Evolutionary conservation across 2,797 vertebrate species (phyloP), one percentile per base, ranked within the genome.

Genomic region (Sebastiscus albofasciatus): DNA sequence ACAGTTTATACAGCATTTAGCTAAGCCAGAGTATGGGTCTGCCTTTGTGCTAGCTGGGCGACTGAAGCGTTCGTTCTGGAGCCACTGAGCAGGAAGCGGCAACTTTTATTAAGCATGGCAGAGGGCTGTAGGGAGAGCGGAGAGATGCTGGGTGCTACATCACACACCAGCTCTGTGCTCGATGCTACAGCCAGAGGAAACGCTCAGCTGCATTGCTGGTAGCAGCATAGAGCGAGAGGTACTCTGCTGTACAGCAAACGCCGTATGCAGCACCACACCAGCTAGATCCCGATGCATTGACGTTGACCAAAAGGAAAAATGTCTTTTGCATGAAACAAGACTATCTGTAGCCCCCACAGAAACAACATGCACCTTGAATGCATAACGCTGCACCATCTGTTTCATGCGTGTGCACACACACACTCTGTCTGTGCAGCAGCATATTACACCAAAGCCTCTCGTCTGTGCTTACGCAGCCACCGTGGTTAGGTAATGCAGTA

Each of bases 41-140:
- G 96, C 93, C 93, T 96, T 95, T 96, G 95, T 96, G 96, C 96
- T 96, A 94, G 91, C 96, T 93, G 95, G 96, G 96, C 95, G 96
- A 96, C 93, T 95, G 88, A 89, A 83, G 87, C 92, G 67, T 87
- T 93, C 89, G 68, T 59, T 93, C 89, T 92, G 88, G 76, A 92
- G 83, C 87, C 82, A 86, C 89, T 82, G 88, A 93, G 93, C 92
- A 94, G 92, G 92, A 94, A 94, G 89, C 89, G 46, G 81, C 93
- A 96, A 96, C 96, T 96, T 94, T 96, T 95, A 95, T 94, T 94
- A 93, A 94, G 91, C 95, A 92, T 91, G 80, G 90, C 93, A 91
- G 90, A 91, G 86, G 81, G 84, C 82, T 85, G 81, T 65, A 77
- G 75, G 83, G 89, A 90, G 89, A 93, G 90, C 72, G 68, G 87